Base-by-base conservation (phyloP, 2,888 invertebrate species). In the Mythimna ferrago region DNA sequence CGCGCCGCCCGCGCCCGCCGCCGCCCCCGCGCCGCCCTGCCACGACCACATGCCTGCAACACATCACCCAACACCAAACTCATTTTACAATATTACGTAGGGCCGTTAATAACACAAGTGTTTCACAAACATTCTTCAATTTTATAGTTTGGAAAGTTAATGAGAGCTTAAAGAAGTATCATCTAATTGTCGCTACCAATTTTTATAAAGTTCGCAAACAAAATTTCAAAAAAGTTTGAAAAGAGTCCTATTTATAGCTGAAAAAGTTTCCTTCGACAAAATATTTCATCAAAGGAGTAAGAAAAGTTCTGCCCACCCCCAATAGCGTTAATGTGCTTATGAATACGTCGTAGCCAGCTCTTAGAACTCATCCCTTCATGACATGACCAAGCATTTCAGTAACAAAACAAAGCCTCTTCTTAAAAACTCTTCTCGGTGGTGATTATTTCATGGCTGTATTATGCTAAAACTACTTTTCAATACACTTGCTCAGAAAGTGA, bases 41-140 rank as follows among this genome's bases (percentile, higher is more conserved):
- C 98, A 98, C 88, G 98, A 97, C 98, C 98, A 98, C 97, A 98
- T 98, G 80, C 97, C 98, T 97, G 93, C 72, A 76, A 81, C 53
- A 79, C 7, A 41, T 3, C 14, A 19, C 21, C 41, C 32, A 14
- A n/a, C 16, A 48, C 14, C 2, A 4, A 11, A 16, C 7, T 53
- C 21, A 57, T 14, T 14, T 32, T 54, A 19, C 14, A 10, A 14
- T 48, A 26, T 4, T 56, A 44, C 35, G 7, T 11, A 69, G 35
- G 2, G 0, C 44, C 14, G 21, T n/a, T 41, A 2, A n/a, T 53
- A 38, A 11, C 10, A 11, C 44, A 11, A 69, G 0, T 2, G 19
- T 26, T 53, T n/a, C 2, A 21, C 7, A 35, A 53, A 67, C 11
- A 41, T 53, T 53, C 7, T n/a, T 32, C 10, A 38, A 54, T 16